These are phyloP conservation scores for Zonotrichia albicollis DNA, from an alignment of 2,797 vertebrate species.

Conservation along the genomic window DNA sequence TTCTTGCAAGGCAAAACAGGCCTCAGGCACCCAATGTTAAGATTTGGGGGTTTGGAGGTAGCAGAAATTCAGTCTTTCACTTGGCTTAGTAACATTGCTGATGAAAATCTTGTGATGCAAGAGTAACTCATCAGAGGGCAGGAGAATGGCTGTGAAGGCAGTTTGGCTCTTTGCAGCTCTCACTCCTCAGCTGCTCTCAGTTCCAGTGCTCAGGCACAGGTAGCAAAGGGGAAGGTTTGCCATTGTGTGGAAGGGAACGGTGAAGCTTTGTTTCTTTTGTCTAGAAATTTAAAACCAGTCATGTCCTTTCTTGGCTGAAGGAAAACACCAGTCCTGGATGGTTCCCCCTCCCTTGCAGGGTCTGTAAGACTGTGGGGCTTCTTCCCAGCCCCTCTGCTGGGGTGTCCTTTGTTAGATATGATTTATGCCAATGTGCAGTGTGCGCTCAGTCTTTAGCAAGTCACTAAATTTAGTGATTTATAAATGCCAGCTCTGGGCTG, in stretches of 20 bases:
- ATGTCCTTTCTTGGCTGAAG: neutral
- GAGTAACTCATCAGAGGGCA: constrained; percentile 20
- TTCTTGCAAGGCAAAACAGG: neutral
- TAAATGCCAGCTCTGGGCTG: neutral
- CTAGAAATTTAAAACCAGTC: neutral
- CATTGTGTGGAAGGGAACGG: neutral
- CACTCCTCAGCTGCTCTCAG: neutral
- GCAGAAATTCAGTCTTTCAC: neutral
- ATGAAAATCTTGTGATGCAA: constrained; percentile 37
- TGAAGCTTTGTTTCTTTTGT: neutral
- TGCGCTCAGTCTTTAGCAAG: neutral
- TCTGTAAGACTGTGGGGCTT: neutral
- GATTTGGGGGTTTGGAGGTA: neutral
- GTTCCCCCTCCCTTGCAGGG: neutral
- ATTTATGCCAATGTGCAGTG: accelerated
- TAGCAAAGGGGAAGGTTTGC: neutral
- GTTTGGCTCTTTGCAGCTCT: neutral
- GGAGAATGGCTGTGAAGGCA: constrained; percentile 20
- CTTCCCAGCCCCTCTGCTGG: neutral
- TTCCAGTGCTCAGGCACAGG: neutral
- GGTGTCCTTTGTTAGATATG: neutral
- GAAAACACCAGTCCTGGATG: neutral
- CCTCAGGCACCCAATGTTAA: neutral
- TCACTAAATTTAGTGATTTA: too few species aligned
- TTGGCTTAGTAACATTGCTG: constrained; percentile 3